Evolutionary conservation across 1,140 invertebrate genomes (phyloP), one percentile per base, ranked within the genome.

Genomic region (Dendrolimus kikuchii): DNA sequence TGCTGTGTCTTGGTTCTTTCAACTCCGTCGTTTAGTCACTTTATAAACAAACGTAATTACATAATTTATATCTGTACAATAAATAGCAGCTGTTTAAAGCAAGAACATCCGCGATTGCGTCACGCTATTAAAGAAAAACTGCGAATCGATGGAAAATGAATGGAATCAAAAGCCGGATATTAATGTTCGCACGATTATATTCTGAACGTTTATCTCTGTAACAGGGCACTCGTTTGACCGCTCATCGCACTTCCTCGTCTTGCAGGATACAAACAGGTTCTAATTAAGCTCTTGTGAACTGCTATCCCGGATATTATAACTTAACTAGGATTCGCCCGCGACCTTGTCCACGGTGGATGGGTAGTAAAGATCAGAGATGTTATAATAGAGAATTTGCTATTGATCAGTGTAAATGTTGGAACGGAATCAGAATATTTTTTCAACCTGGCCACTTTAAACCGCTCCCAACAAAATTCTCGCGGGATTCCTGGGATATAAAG

Each of bases 101-200:
- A 45, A 51, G 63, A 57, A 74, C 70, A 80, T 82, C 72, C 73
- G 73, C 64, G 64, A 81, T 80, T 77, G 71, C 72, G 68, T 80
- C 71, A 81, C 71, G 66, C 63, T 46, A 74, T 36, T 40, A 59
- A 65, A 80, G 70, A 80, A 80, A 81, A 81, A 79, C 62, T 69
- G 53, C 63, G 51, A 55, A 53, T 39, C 53, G 46, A 71, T 71
- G 68, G 68, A 77, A 74, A 77, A 75, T 75, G 65, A 83, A 77
- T 79, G 70, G 66, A 68, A 59, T 69, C 59, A 49, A 55, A 23
- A 76, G 71, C 72, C 78, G 81, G 78, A 81, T 68, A 64, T 69
- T 49, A 62, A 55, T 57, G 65, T 81, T 79, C 81, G 67, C 78
- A 81, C 77, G 75, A 74, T 77, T 75, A 79, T 70, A 53, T 60